Evolutionary conservation across 2,888 invertebrate species (phyloP).

Genomic region (Cephus rjabovi): DNA sequence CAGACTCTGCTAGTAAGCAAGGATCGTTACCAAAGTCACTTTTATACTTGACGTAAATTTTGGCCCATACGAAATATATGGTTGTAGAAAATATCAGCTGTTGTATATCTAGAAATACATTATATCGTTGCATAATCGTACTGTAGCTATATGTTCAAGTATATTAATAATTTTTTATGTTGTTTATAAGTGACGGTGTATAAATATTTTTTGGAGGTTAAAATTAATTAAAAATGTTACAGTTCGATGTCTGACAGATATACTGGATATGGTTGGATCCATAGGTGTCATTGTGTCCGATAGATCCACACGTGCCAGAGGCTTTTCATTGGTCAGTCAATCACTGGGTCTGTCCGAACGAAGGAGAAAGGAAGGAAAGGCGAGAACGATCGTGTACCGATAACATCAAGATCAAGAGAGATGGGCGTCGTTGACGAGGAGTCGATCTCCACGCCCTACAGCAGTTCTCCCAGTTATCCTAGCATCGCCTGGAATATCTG

Average conservation of each 20-base stretch:
- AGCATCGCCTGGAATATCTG: constrained; percentile 15
- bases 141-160: not conserved
- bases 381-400: not conserved
- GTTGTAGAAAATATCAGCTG: not conserved
- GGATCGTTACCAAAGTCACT: not conserved
- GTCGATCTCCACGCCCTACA: constrained; percentile 4
- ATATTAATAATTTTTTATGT: no score
- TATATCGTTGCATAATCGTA: not conserved
- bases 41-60: not conserved
- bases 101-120: no score
- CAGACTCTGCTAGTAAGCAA: not conserved
- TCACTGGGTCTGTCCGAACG: not conserved
- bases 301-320: not conserved
- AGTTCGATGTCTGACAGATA: not conserved
- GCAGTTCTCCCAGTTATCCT: not conserved
- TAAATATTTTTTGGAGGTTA: not conserved
- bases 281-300: not conserved
- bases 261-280: not conserved
- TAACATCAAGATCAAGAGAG: not conserved
- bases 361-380: not conserved
- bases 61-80: not conserved
- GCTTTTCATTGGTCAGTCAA: not conserved
- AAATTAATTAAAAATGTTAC: not conserved
- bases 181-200: not conserved
- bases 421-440: not conserved